A percentile compares a stretch with the other conserved stretches of the same genome.
These are phyloP conservation scores for Sprattus sprattus DNA, from an alignment of 2,113 vertebrate genomes.

Conservation along the genomic window DNA sequence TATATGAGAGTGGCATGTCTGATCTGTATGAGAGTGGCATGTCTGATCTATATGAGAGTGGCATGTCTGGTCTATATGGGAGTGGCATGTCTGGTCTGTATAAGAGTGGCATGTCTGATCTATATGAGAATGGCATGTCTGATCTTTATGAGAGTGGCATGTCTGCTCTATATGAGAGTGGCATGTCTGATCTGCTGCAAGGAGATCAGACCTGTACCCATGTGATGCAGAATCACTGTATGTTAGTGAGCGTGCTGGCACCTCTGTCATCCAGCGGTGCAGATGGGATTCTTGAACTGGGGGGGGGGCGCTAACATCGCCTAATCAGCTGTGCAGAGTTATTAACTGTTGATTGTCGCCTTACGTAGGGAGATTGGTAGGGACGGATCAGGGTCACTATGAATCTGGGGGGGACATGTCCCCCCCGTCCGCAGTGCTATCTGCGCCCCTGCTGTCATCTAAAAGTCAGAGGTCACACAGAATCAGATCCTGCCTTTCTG, in stretches of 20 bases:
- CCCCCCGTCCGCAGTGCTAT: no score
- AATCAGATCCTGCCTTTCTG: background rate
- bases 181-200: background rate
- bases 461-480: constrained; percentile 20
- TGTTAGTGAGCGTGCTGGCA: background rate
- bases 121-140: background rate
- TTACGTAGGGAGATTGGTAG: no score
- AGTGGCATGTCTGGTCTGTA: background rate
- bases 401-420: no score
- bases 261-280: background rate
- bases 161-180: background rate
- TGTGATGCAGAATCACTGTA: background rate
- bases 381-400: no score
- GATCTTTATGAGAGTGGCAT: background rate
- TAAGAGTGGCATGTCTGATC: background rate
- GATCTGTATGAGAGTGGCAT: no score
- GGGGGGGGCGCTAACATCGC: no score
- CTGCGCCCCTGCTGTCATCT: no score
- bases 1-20: background rate
- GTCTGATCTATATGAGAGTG: background rate
- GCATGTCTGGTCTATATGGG: background rate
- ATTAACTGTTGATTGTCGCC: no score
- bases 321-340: no score
- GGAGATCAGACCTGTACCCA: constrained; percentile 19
- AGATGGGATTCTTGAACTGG: no score